Evolutionary conservation across 2,888 invertebrate genomes (phyloP), one percentile per base, ranked within the genome.

Genomic region (Hyposoter didymator): DNA sequence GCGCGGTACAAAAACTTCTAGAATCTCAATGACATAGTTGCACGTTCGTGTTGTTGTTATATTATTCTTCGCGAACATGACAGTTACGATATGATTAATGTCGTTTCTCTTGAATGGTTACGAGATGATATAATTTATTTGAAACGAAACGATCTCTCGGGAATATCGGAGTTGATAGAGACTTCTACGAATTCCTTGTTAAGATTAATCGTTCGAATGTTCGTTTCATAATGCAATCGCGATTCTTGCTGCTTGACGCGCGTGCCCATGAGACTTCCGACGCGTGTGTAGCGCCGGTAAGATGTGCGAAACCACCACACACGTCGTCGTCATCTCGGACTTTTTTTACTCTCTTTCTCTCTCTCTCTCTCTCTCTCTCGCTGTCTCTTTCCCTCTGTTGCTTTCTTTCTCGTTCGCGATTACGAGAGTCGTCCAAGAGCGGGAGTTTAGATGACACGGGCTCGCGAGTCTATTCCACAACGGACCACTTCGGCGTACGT

Each of bases 401-500:
- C 22, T 43, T 43, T 59, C 43, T 43, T 32, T 82, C 52, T 64
- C 22, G 19, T 52, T 45, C 67, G 28, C 76, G 70, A 81, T 79
- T 66, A 80, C 80, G 80, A 64, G 73, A 62, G 59, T 59, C 47
- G 19, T 72, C 72, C 39, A 69, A 55, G 62, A 72, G 79, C 62
- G 70, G 12, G 79, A 79, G 70, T 79, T 72, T 66, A 52, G 78
- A 85, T 87, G 85, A 85, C 82, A 82, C 80, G 82, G 52, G 70
- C 52, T 75, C 82, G 73, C 67, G 82, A 55, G 69, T 80, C 75
- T 78, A 69, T 66, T 78, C 55, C 62, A 66, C 43, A 49, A 72
- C 49, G 22, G 43, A 70, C 45, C 55, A 55, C 66, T 47, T 69
- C 67, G 90, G 90, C 89, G 90, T 91, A 91, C 91, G 90, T 91